Base-by-base conservation (phyloP, 2,113 vertebrate species). In the Elachura formosa region DNA sequence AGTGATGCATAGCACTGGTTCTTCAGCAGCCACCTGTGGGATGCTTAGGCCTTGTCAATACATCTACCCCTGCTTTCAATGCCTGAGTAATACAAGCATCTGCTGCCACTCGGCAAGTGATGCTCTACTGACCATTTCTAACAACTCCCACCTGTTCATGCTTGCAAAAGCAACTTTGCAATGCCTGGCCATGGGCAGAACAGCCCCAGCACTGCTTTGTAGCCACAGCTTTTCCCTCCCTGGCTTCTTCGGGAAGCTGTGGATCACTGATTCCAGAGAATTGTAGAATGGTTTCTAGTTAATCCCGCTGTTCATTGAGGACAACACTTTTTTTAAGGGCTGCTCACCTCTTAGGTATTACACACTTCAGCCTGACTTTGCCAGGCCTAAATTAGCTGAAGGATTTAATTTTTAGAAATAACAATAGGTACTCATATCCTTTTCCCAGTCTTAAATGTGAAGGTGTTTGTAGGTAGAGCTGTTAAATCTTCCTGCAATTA, bases 61-160 rank as follows among this genome's bases (percentile, higher is more conserved):
- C 26, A 83, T 41, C 73, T 33, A 34, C 49, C 80, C 56, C 86
- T 79, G 56, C 28, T 84, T 84, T 95, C 80, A 68, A 1, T 74
- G 61, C 83, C 74, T 68, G 55, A 90, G 69, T 12, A 25, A 87
- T n/a, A 43, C 66, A 68, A 89, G 59, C 26, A 69, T 62, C 81
- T 94, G 87, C 78, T 80, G 64, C 72, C 54, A 52, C 67, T 93
- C 15, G 8, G 90, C 72, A 58, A 85, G 81, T 41, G 87, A 78
- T 78, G 87, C 89, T 84, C 83, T 95, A 33, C 38, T 94, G 93
- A 89, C 81, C 74, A 19, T 84, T 94, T 88, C 93, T 95, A 91
- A 94, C 89, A 96, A 58, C 87, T 90, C 64, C 84, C 87, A 88
- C 71, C 80, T 19, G 36, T 74, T 85, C 43, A 0, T 13, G 55